phyloP scores from a whole-genome alignment of 2,888 invertebrate species.

The Lamellibrachia satsuma region DNA sequence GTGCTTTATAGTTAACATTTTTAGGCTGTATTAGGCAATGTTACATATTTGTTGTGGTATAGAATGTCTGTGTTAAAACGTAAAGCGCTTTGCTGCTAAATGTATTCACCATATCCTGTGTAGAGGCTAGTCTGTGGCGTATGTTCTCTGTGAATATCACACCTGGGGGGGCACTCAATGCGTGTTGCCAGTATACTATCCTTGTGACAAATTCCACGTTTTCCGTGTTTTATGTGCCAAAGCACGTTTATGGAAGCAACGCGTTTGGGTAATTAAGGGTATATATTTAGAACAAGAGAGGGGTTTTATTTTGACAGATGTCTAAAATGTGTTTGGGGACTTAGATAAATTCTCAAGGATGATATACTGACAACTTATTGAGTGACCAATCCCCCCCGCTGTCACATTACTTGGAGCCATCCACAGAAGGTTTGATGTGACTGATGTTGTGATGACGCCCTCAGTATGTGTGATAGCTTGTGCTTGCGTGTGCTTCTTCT shows the following conservation, averaged over 20 bases:
- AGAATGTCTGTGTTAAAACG: background rate
- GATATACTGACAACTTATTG: no score
- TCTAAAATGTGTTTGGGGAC: no score
- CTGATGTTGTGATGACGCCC: background rate
- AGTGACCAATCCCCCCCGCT: no score
- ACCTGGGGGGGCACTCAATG: no score
- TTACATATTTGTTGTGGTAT: background rate
- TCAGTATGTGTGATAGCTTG: background rate
- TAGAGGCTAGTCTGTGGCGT: background rate
- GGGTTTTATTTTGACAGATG: no score
- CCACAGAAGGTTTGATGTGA: background rate
- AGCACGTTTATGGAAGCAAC: no score
- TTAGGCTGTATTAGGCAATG: background rate
- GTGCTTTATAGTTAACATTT: background rate
- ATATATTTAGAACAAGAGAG: no score
- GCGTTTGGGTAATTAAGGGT: no score
- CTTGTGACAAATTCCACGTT: no score
- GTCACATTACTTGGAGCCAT: background rate
- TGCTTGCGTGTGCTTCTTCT: constrained; percentile 30
- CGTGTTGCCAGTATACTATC: no score
- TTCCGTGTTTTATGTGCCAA: no score
- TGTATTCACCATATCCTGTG: background rate
- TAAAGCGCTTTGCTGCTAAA: background rate
- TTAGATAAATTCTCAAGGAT: no score
- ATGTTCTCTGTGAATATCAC: background rate